A percentile compares a stretch with the other conserved stretches of the same genome.
phyloP scores from a whole-genome alignment of 1,140 invertebrate genomes.

The Psilanteris sp. region DNA sequence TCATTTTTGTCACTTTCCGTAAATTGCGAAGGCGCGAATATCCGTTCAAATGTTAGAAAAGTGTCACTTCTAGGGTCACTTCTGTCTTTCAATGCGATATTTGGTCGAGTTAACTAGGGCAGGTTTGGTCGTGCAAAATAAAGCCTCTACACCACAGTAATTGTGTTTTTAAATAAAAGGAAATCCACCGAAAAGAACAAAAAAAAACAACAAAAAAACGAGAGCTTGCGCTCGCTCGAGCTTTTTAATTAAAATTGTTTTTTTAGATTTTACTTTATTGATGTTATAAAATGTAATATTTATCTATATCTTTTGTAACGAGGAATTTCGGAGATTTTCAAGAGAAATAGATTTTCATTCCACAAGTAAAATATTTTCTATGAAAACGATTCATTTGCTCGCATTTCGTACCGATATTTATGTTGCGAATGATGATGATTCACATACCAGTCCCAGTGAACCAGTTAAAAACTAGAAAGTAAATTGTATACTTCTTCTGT shows the following conservation, averaged over 20 bases:
- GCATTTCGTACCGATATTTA: no score
- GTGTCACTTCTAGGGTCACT: constrained; percentile 11
- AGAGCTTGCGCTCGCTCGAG: no score
- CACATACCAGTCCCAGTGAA: not conserved
- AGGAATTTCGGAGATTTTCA: no score
- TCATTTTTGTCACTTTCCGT: no score
- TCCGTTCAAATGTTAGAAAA: no score
- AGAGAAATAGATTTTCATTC: no score
- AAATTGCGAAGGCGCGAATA: no score
- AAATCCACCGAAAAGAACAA: no score
- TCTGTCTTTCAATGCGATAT: constrained; percentile 9
- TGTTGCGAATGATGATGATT: constrained; percentile 2
- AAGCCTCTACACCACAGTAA: constrained; percentile 8
- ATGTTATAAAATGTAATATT: constrained; percentile 38
- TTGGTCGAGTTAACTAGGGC: constrained; percentile 15
- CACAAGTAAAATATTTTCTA: no score
- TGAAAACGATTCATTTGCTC: no score
- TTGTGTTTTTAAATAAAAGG: constrained; percentile 23
- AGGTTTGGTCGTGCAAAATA: constrained; percentile 19
- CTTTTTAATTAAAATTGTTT: constrained; percentile 45
- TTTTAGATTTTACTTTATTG: constrained; percentile 16
- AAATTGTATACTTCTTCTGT: constrained; percentile 1
- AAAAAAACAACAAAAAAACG: no score
- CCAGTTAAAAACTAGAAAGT: constrained; percentile 5
- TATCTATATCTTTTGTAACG: constrained; percentile 1